These are phyloP conservation scores for Metalampra italica DNA, from an alignment of 2,888 invertebrate species.

Conservation along the genomic window DNA sequence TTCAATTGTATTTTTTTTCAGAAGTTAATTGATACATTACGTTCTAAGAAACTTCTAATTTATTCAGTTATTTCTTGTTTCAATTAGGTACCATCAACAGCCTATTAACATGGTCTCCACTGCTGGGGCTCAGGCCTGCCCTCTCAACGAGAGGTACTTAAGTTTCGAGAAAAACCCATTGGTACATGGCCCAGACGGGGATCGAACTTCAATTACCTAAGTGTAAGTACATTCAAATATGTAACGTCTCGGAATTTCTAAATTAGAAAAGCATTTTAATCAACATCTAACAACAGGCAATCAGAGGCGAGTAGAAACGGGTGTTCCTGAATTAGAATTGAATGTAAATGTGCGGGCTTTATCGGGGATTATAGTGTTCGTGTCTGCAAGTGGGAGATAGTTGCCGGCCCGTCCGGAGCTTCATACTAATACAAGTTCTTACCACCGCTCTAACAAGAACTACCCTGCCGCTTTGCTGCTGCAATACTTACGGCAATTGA, in stretches of 20 bases:
- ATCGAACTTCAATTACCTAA: no score
- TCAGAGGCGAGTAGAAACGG: conserved; percentile 66
- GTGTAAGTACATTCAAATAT: no score
- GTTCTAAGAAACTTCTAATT: not conserved
- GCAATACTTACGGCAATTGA: not conserved
- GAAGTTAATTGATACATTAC: not conserved
- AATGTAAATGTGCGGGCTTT: conserved; percentile 81
- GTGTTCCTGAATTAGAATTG: conserved; percentile 74
- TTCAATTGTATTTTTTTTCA: not conserved
- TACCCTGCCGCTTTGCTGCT: conserved; percentile 12
- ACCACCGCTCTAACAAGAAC: conserved; percentile 33
- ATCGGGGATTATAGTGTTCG: conserved; percentile 79
- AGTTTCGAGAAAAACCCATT: no score
- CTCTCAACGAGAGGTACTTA: no score
- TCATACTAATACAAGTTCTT: conserved; percentile 47
- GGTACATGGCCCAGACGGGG: no score
- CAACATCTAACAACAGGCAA: conserved; percentile 69
- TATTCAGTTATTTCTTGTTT: no score
- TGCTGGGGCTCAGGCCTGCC: no score
- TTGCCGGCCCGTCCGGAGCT: conserved; percentile 58
- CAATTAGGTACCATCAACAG: no score
- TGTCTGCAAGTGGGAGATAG: conserved; percentile 73
- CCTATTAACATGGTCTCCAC: no score
- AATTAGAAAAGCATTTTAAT: conserved; percentile 57
- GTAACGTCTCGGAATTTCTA: no score